phyloP scores from a whole-genome alignment of 30 jellyfish, hydroid and myxozoan genomes.

The Nemopilema nomurai region DNA sequence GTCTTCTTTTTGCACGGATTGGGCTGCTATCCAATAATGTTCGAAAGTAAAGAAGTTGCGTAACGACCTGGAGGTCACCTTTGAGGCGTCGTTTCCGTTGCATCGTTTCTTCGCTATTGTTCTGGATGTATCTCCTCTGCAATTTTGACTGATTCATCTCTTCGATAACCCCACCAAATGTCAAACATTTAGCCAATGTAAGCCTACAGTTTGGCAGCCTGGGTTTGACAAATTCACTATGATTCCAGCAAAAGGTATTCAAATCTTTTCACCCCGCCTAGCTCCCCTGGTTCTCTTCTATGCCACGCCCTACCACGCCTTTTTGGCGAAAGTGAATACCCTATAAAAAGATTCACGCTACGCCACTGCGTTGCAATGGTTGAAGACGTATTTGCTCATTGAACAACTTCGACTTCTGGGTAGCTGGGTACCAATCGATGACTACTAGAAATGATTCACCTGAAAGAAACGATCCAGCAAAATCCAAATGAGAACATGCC shows the following conservation, averaged over 20 bases:
- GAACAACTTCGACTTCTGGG: constrained; percentile 60
- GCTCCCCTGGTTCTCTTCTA: too few species aligned
- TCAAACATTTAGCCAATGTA: not conserved
- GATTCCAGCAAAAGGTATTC: too few species aligned
- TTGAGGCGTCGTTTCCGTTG: not conserved
- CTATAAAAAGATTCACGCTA: too few species aligned
- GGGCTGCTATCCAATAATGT: not conserved
- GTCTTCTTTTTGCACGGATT: not conserved
- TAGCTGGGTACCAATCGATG: constrained; percentile 30
- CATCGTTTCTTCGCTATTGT: not conserved
- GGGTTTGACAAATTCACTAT: too few species aligned
- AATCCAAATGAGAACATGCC: constrained; percentile 33
- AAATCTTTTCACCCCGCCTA: too few species aligned
- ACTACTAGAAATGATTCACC: constrained; percentile 1
- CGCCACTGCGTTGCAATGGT: constrained; percentile 24
- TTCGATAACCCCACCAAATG: not conserved
- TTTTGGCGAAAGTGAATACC: too few species aligned
- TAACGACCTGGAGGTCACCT: not conserved
- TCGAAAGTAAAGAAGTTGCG: not conserved
- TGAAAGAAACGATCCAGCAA: constrained; percentile 36
- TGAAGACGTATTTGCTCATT: constrained; percentile 20
- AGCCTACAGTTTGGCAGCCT: not conserved
- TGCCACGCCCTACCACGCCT: not conserved
- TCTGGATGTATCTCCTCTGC: not conserved
- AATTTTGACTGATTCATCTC: not conserved